Conservation (phyloP, 2,888 invertebrate species). For the Rugalucina vietnamica region DNA sequence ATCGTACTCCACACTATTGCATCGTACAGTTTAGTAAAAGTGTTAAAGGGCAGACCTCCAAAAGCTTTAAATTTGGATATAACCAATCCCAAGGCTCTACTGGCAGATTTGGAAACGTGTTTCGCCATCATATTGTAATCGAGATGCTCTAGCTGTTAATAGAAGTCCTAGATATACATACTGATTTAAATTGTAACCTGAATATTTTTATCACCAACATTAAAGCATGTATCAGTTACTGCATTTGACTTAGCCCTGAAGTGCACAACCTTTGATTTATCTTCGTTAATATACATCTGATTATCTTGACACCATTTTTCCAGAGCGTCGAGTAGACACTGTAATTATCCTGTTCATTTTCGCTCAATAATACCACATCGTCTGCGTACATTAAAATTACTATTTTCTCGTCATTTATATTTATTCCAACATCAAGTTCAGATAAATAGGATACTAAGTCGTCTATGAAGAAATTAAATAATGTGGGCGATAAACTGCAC, state of each 20-base stretch:
- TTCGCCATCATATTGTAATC: background rate
- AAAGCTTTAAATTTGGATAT: background rate
- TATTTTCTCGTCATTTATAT: background rate
- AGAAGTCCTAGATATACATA: background rate
- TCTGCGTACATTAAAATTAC: background rate
- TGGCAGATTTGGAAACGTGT: background rate
- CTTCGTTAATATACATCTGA: background rate
- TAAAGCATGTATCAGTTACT: background rate
- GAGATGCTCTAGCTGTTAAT: background rate
- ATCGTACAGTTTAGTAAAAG: background rate
- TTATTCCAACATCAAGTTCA: background rate
- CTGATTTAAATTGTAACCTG: background rate
- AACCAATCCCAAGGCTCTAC: background rate
- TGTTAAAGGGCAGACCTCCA: background rate
- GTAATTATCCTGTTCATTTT: background rate
- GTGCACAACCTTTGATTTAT: background rate
- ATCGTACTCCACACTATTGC: slow-evolving; percentile 2
- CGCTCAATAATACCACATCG: background rate
- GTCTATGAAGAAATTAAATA: background rate
- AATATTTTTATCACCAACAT: background rate
- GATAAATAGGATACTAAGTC: background rate
- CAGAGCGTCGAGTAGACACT: background rate
- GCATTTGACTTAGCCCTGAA: background rate
- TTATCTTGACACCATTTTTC: background rate
- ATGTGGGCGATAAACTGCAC: background rate